A percentile compares a stretch with the other conserved stretches of the same genome.
These are phyloP conservation scores for Petrocephalus schoutedeni DNA, from an alignment of 2,797 vertebrate species.

Conservation along the genomic window DNA sequence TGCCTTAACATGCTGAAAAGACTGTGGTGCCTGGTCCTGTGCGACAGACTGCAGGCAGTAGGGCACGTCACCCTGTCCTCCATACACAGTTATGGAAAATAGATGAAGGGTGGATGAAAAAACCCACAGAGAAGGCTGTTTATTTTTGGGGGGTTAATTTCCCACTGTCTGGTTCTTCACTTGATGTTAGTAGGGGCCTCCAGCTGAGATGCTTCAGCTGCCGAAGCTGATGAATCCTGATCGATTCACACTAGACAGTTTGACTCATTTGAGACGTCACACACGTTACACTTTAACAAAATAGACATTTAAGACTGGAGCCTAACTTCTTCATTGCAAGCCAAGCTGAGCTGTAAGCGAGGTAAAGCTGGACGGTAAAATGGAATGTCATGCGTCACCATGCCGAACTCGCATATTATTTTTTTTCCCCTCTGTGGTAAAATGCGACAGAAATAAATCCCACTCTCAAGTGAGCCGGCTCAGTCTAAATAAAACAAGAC, in stretches of 20 bases:
- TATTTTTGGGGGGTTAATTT: not conserved
- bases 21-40: not conserved
- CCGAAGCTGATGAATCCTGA: not conserved
- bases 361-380: not conserved
- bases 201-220: not conserved
- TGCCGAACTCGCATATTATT: not conserved
- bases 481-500: slow-evolving; percentile 1
- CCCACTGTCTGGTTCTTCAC: not conserved
- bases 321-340: not conserved
- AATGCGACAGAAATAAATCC: slow-evolving; percentile 4
- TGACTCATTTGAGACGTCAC: not conserved
- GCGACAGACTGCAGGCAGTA: not conserved
- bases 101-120: not conserved
- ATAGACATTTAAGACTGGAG: not conserved
- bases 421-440: not conserved
- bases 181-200: not conserved
- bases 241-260: not conserved
- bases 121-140: not conserved
- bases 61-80: not conserved
- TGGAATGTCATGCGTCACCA: not conserved
- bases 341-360: not conserved
- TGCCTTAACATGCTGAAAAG: not conserved
- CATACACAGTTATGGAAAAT: not conserved
- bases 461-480: not conserved
- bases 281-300: not conserved